phyloP scores from a whole-genome alignment of 2,888 invertebrate genomes.

The Trichopria drosophilae region DNA sequence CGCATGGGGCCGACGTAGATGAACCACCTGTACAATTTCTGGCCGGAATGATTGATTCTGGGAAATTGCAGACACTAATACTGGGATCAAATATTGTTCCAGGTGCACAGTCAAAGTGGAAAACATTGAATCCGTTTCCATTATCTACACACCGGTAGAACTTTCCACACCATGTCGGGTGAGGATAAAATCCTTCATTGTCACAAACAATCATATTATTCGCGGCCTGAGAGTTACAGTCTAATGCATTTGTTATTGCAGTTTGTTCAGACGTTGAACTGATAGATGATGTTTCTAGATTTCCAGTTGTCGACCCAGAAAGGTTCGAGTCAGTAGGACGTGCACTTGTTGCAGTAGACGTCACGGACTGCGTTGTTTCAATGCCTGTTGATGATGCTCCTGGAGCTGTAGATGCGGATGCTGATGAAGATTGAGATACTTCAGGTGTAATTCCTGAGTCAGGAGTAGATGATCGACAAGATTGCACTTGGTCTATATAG shows the following conservation, averaged over 20 bases:
- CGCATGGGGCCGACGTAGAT: constrained; percentile 6
- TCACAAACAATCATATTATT: constrained; percentile 57
- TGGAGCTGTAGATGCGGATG: neutral
- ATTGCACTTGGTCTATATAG: constrained; percentile 57
- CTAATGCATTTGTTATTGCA: constrained; percentile 33
- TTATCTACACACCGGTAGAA: constrained; percentile 71
- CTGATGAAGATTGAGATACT: constrained; percentile 10
- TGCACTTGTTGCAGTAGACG: no score
- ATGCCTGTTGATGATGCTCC: constrained; percentile 17
- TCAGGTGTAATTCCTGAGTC: constrained; percentile 4
- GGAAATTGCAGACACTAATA: constrained; percentile 69
- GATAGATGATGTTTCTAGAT: constrained; percentile 10
- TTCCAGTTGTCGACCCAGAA: constrained; percentile 16
- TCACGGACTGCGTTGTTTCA: constrained; percentile 10
- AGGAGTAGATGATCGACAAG: constrained; percentile 33
- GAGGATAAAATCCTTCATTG: constrained; percentile 67
- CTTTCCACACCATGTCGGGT: constrained; percentile 65
- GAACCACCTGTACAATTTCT: constrained; percentile 42
- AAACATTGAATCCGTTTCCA: constrained; percentile 67
- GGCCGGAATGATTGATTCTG: constrained; percentile 67
- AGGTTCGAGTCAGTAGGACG: constrained; percentile 9
- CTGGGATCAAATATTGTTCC: constrained; percentile 75
- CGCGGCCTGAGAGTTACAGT: constrained; percentile 40
- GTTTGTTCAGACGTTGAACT: constrained; percentile 29
- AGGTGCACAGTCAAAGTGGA: constrained; percentile 69